Evolutionary conservation across 1,140 invertebrate genomes (phyloP).

Genomic region (Sminthurinus signatus): DNA sequence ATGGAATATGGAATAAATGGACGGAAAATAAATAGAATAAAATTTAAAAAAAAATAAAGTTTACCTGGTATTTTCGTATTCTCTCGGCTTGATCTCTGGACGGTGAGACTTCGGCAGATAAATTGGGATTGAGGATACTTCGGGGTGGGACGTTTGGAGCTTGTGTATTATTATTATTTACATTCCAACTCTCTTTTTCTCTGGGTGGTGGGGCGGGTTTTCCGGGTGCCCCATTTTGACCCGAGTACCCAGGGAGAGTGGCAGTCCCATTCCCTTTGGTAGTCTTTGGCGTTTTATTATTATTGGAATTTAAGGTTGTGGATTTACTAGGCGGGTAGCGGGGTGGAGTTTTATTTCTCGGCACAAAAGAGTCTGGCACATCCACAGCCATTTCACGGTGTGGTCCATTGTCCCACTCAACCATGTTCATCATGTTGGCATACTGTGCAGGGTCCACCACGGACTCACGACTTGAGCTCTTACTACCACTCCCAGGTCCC

Average conservation of each 20-base stretch:
- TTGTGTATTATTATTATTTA: conserved; percentile 39
- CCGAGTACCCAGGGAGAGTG: conserved; percentile 33
- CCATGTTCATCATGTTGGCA: conserved; percentile 45
- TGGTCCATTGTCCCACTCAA: conserved; percentile 54
- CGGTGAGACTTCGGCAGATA: conserved; percentile 46
- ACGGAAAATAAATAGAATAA: neutral
- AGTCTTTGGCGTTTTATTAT: conserved; percentile 43
- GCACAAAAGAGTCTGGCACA: conserved; percentile 91
- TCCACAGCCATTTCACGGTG: conserved; percentile 97
- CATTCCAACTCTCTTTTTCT: conserved; percentile 50
- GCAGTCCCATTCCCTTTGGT: conserved; percentile 34
- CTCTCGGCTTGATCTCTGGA: conserved; percentile 79
- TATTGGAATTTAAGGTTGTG: conserved; percentile 39
- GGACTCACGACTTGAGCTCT: conserved; percentile 39
- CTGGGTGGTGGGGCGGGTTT: conserved; percentile 65
- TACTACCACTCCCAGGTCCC: conserved; percentile 23
- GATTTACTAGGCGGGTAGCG: conserved; percentile 68
- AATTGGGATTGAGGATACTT: conserved; percentile 33
- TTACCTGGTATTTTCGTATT: conserved; percentile 83
- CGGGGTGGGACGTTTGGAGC: conserved; percentile 59
- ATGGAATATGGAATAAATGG: too few species aligned
- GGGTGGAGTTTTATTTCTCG: conserved; percentile 80
- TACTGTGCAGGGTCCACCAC: conserved; percentile 38
- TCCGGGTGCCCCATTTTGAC: conserved; percentile 42
- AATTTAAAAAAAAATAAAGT: neutral